Conservation (phyloP, 2,797 vertebrate species). For the Chiroxiphia lanceolata region DNA sequence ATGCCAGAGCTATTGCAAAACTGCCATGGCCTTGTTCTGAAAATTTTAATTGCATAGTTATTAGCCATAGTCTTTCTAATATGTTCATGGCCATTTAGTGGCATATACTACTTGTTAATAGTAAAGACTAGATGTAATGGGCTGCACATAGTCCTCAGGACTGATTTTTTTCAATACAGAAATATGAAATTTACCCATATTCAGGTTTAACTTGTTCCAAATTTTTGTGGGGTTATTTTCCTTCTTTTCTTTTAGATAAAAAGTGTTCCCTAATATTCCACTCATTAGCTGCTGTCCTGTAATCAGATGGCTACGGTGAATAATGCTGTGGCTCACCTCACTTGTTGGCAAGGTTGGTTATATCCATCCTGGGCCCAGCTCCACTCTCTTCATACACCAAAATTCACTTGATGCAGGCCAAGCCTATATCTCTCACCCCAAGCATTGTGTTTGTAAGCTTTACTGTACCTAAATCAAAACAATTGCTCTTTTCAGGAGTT, state of each 20-base stretch:
- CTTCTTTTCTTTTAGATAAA: neutral
- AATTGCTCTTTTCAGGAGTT: neutral
- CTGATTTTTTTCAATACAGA: neutral
- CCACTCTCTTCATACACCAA: neutral
- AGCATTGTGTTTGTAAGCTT: neutral
- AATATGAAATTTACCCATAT: neutral
- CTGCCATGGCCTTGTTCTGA: neutral
- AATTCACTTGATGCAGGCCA: neutral
- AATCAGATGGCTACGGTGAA: neutral
- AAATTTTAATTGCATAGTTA: neutral
- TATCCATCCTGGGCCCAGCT: neutral
- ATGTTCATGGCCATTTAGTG: neutral
- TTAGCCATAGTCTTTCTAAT: neutral
- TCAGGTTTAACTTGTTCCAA: neutral
- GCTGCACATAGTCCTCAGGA: neutral
- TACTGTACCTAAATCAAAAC: neutral
- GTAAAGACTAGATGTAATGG: neutral
- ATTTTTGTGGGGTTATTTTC: neutral
- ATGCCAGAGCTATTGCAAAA: conserved; percentile 27
- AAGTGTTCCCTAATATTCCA: neutral
- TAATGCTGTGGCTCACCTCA: neutral
- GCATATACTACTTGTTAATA: neutral
- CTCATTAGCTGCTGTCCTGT: neutral
- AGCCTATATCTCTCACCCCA: neutral
- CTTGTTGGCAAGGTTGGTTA: neutral